These are phyloP conservation scores for Plectus sambesii DNA, from an alignment of 1,140 invertebrate genomes.

Conservation along the genomic window DNA sequence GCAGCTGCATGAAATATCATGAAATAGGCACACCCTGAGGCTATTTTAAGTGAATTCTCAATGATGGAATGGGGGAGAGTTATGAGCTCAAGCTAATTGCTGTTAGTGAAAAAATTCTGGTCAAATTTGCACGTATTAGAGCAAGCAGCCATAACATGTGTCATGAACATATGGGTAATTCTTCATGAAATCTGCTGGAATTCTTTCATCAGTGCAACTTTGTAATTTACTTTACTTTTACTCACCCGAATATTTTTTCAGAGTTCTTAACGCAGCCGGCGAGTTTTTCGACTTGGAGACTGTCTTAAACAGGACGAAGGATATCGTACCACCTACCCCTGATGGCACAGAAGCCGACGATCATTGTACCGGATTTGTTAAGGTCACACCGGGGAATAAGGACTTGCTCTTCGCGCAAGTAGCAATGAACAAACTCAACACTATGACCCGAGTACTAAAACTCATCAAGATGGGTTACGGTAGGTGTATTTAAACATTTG, in stretches of 20 bases:
- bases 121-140: too few species aligned
- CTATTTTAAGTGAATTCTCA: too few species aligned
- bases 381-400: conserved; percentile 50
- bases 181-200: too few species aligned
- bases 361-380: conserved; percentile 56
- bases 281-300: conserved; percentile 64
- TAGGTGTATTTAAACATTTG: too few species aligned
- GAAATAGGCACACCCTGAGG: too few species aligned
- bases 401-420: conserved; percentile 58
- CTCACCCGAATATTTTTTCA: conserved; percentile 4
- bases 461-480: conserved; percentile 68
- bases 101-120: too few species aligned
- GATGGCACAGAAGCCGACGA: conserved; percentile 46
- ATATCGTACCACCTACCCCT: conserved; percentile 29
- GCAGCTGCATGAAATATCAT: too few species aligned
- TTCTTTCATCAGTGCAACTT: conserved; percentile 17
- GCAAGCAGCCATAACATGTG: too few species aligned
- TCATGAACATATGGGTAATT: too few species aligned
- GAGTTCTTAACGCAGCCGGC: conserved; percentile 54
- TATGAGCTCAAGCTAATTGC: too few species aligned
- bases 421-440: conserved; percentile 62
- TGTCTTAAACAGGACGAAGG: conserved; percentile 44
- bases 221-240: not conserved
- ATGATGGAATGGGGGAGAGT: too few species aligned
- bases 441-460: conserved; percentile 78